Evolutionary conservation across 2,888 invertebrate genomes (phyloP), one percentile per base, ranked within the genome.

Genomic region (Heliothis peltigera): DNA sequence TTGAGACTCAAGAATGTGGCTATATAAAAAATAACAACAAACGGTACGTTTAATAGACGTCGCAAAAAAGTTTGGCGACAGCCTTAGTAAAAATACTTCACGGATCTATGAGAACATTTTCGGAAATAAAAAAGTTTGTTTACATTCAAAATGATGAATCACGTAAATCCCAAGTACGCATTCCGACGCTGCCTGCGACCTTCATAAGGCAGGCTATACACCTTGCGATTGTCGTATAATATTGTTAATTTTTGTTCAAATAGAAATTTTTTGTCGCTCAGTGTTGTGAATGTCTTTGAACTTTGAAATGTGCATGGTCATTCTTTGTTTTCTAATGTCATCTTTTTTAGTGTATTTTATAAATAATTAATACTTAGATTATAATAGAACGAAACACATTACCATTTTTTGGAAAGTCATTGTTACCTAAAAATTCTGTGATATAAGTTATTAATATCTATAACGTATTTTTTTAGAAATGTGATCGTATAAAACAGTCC

Each of bases 111-210:
- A 63, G 43, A 56, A 67, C 47, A 61, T 65, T 62, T 77, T 79
- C 81, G 80, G 81, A 78, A 84, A 89, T 69, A 88, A 89, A 90
- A 89, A 84, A 81, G 81, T 88, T 90, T 92, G 90, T 92, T 92
- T 91, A 91, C 89, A 88, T 89, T 84, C 78, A 77, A 84, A 70
- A 77, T 83, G 88, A 91, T 91, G 93, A 93, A 90, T 93, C 92
- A 92, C 85, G 89, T 89, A 89, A 89, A 87, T 88, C 89, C 92
- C 92, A 85, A 79, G 82, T 82, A 63, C 82, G 80, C 81, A 89
- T 90, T 88, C 89, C 87, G 81, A 72, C 65, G 80, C 71, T 72
- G 75, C 81, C 65, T 70, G 74, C 86, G 87, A 83, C 85, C 84
- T 85, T 87, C 77, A 61, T 84, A 67, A 93, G 91, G 92, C 84